Conservation (phyloP, 2,888 invertebrate species). For the Melolontha melolontha region DNA sequence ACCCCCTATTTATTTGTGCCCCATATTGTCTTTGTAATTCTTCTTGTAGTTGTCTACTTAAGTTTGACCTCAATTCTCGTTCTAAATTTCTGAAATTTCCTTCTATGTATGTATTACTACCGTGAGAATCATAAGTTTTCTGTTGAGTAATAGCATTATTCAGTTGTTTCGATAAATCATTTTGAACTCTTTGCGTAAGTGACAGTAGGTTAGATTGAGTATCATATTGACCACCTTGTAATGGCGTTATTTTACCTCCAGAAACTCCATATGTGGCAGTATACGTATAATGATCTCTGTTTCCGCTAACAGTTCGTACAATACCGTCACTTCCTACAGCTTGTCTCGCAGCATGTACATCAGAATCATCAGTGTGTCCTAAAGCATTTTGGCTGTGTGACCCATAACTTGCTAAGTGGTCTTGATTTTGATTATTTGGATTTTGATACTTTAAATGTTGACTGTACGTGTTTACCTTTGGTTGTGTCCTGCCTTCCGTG, state of each 20-base stretch:
- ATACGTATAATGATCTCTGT: constrained; percentile 32
- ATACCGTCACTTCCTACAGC: constrained; percentile 18
- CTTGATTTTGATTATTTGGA: constrained; percentile 52
- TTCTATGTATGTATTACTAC: constrained; percentile 42
- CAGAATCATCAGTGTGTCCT: constrained; percentile 16
- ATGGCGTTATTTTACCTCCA: constrained; percentile 16
- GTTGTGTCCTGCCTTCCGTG: constrained; percentile 58
- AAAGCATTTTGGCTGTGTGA: background rate
- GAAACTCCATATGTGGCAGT: constrained; percentile 37
- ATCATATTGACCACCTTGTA: constrained; percentile 35
- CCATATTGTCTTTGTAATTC: constrained; percentile 53
- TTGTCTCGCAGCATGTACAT: constrained; percentile 25
- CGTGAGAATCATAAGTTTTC: constrained; percentile 15
- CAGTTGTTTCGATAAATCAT: constrained; percentile 57
- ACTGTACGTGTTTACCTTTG: constrained; percentile 60
- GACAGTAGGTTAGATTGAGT: constrained; percentile 41
- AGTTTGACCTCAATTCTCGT: constrained; percentile 58
- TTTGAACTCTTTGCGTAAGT: constrained; percentile 55
- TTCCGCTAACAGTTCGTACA: constrained; percentile 16
- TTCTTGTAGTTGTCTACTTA: constrained; percentile 58
- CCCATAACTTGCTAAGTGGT: constrained; percentile 5
- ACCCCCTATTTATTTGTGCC: constrained; percentile 50
- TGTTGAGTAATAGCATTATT: constrained; percentile 52
- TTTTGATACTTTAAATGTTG: constrained; percentile 63
- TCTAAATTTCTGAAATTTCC: constrained; percentile 55